Base-by-base conservation (phyloP, 2,888 invertebrate genomes). In the Lithodes maja region DNA sequence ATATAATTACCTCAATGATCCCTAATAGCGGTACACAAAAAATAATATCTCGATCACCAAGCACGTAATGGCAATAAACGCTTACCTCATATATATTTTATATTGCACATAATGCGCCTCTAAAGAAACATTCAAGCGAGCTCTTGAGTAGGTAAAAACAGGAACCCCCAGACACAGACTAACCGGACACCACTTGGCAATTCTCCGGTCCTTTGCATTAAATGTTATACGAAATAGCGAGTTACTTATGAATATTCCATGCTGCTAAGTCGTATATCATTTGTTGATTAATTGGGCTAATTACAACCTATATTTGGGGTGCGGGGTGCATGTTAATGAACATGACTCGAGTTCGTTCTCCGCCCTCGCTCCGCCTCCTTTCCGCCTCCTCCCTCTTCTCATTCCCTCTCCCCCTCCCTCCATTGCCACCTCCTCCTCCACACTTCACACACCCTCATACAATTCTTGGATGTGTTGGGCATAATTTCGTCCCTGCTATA, bases 301-400 rank as follows among this genome's bases (percentile, higher is more conserved):
- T 87, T 87, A 87, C 87, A 87, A 87, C 87, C 87, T 87, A 87
- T 87, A 87, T 87, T 87, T 87, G 87, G 87, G 83, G 33, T 77
- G 87, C 83, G 87, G 80, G 87, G 71, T 69, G 87, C 83, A 87
- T 87, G 87, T 17, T 83, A 78, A 87, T 87, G 87, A 87, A 53
- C 68, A 17, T 3, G 33, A 61, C 78, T 49, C 9, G 52, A 12
- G 81, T 82, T 49, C 81, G 81, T 82, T 55, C 55, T 80, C 33
- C 80, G 12, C 33, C 17, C 17, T 54, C 17, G 12, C 80, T 7
- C 5, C 80, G 9, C n/a, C 17, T 33, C 55, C 55, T 33, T 12
- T 9, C 49, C 9, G 33, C 5, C 75, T 49, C 3, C 53, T 2
- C 53, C 80, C 9, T 54, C 55, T 33, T 15, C 33, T 9, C 17